Evolutionary conservation across 2,888 invertebrate genomes (phyloP).

Genomic region (Xestia c-nigrum): DNA sequence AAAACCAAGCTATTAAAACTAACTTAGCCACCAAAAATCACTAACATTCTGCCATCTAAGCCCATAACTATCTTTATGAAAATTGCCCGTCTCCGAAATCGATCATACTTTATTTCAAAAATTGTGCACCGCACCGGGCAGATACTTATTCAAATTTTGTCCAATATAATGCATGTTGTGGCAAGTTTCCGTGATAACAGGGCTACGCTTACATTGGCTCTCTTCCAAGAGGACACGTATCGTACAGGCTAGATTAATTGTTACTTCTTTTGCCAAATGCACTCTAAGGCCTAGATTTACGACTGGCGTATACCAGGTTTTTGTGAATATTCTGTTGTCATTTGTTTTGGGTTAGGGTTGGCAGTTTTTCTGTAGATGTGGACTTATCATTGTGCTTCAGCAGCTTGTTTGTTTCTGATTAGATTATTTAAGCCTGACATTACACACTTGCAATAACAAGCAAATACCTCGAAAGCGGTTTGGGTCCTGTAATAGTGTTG

Average conservation of each 20-base stretch:
- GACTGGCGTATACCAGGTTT: constrained; percentile 72
- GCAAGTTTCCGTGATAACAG: constrained; percentile 65
- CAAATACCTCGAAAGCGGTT: not conserved
- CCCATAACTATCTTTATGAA: constrained; percentile 31
- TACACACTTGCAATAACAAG: not conserved
- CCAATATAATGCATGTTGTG: constrained; percentile 69
- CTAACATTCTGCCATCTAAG: constrained; percentile 5
- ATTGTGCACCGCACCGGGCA: constrained; percentile 56
- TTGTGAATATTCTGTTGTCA: constrained; percentile 70
- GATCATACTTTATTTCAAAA: constrained; percentile 60
- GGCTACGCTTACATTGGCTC: constrained; percentile 75
- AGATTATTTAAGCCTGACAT: no score
- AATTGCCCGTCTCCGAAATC: constrained; percentile 54
- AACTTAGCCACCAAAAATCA: constrained; percentile 24
- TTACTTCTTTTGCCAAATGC: constrained; percentile 86
- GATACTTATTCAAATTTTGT: constrained; percentile 65
- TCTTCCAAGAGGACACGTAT: constrained; percentile 76
- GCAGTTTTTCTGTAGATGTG: not conserved
- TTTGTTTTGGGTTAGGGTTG: constrained; percentile 65
- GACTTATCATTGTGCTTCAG: not conserved
- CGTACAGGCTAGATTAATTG: constrained; percentile 83
- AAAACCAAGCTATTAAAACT: constrained; percentile 40
- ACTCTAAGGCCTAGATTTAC: constrained; percentile 78
- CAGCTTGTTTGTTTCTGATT: not conserved
- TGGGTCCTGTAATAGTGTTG: not conserved